phyloP scores from a whole-genome alignment of 2,888 invertebrate species.

The Eugnorisma glareosa region DNA sequence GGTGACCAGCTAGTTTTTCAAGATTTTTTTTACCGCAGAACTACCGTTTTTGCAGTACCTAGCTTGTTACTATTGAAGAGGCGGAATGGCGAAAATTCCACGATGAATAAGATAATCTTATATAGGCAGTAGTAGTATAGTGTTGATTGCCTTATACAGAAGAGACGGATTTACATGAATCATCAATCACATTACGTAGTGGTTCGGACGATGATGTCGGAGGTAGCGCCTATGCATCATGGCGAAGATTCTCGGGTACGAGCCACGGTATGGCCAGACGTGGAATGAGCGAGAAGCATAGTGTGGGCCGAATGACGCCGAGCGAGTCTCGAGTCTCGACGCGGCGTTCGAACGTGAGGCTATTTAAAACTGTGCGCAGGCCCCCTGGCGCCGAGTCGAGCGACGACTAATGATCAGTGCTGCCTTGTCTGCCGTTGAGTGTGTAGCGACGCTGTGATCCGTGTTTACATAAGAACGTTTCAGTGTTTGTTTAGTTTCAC shows the following conservation, averaged over 20 bases:
- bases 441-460: constrained; percentile 83
- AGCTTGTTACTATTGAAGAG: constrained; percentile 7
- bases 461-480: constrained; percentile 88
- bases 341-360: constrained; percentile 86
- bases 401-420: constrained; percentile 89
- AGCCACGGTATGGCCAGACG: constrained; percentile 72
- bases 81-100: constrained; percentile 70
- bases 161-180: constrained; percentile 82
- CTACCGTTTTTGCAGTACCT: constrained; percentile 27
- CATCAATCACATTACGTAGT: constrained; percentile 84
- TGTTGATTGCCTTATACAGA: constrained; percentile 83
- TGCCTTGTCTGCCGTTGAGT: constrained; percentile 87
- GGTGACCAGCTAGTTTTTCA: constrained; percentile 49
- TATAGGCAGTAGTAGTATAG: constrained; percentile 52
- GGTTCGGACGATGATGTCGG: constrained; percentile 66
- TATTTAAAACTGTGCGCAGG: constrained; percentile 91
- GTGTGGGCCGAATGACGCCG: constrained; percentile 89
- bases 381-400: constrained; percentile 88
- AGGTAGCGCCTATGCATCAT: constrained; percentile 69
- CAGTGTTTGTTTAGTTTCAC: constrained; percentile 90
- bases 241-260: constrained; percentile 63
- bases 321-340: constrained; percentile 79
- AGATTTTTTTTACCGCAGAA: constrained; percentile 37
- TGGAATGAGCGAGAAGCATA: constrained; percentile 90
- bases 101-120: constrained; percentile 77